Percentiles rank a stretch among this genome's conserved stretches.
Evolutionary conservation across 2,113 vertebrate genomes (phyloP).

Genomic region (Thunnus maccoyii): DNA sequence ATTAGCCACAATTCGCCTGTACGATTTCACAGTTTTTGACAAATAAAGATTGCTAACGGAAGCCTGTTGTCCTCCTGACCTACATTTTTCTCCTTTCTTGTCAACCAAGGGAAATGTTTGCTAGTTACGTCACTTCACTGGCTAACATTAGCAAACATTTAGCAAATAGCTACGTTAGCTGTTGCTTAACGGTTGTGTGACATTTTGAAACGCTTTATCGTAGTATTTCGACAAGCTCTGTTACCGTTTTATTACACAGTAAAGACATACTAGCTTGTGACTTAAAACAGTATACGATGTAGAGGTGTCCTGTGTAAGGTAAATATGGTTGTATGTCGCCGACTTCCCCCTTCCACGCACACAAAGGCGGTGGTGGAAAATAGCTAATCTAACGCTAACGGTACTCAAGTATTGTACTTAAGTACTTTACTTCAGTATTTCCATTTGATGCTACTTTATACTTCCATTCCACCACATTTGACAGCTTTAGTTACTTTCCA

Average conservation of each 20-base stretch:
- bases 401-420: too few species aligned
- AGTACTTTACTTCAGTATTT: too few species aligned
- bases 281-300: background rate
- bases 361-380: too few species aligned
- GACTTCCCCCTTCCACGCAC: conserved; percentile 11
- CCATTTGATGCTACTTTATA: too few species aligned
- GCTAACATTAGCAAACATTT: conserved; percentile 38
- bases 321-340: background rate
- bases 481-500: too few species aligned
- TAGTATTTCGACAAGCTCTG: too few species aligned
- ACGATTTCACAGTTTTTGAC: background rate
- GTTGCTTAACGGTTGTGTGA: background rate
- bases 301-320: background rate
- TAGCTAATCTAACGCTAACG: too few species aligned
- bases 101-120: background rate
- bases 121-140: background rate
- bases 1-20: rapidly evolving
- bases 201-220: background rate
- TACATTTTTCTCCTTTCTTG: rapidly evolving
- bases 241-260: background rate
- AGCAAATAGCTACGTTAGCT: background rate
- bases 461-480: too few species aligned
- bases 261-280: background rate
- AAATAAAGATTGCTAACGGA: rapidly evolving
- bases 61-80: background rate